Conservation (phyloP, 2,113 vertebrate species). For the Hemicordylus capensis region DNA sequence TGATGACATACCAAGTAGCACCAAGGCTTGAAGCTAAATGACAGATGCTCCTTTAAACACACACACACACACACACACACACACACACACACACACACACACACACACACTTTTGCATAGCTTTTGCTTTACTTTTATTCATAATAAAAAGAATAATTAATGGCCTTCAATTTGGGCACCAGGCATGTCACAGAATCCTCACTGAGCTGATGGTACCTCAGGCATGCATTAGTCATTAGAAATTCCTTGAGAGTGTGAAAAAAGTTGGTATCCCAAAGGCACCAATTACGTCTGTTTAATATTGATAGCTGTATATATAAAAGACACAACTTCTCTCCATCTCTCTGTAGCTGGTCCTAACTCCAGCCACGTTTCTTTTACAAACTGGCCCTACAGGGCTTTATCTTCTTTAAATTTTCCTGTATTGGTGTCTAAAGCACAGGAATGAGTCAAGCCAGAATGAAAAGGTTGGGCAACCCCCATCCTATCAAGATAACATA, state of each 20-base stretch:
- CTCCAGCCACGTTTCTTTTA: background rate
- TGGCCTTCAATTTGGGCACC: constrained; percentile 14
- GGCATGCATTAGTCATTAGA: constrained; percentile 39
- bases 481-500: background rate
- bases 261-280: constrained; percentile 33
- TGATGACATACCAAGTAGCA: background rate
- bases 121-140: constrained; percentile 13
- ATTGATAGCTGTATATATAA: constrained; percentile 37
- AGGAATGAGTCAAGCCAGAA: background rate
- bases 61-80: background rate
- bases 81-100: background rate
- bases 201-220: background rate
- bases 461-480: background rate
- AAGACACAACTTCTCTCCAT: background rate
- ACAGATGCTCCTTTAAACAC: background rate
- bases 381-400: background rate
- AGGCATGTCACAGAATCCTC: constrained; percentile 4
- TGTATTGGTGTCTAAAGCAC: background rate
- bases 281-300: constrained; percentile 36
- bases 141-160: constrained; percentile 14
- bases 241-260: constrained; percentile 9
- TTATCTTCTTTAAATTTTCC: background rate
- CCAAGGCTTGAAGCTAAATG: background rate
- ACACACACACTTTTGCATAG: background rate
- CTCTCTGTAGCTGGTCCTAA: background rate